Conservation (phyloP, 2,113 vertebrate genomes). For the Tretioscincus oriximinensis region DNA sequence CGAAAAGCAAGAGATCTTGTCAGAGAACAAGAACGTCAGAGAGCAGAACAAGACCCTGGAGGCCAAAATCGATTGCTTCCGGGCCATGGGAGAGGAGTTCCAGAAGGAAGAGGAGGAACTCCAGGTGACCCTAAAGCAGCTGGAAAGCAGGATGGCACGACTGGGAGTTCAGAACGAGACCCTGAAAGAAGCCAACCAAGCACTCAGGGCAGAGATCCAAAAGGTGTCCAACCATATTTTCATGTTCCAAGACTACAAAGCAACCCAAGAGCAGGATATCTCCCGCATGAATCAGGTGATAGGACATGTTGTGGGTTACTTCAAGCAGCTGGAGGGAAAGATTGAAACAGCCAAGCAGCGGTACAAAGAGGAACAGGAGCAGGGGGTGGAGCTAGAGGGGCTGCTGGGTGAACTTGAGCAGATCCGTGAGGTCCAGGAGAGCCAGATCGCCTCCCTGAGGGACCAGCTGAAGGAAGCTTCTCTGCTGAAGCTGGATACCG, state of each 20-base stretch:
- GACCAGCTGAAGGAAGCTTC: conserved; percentile 17
- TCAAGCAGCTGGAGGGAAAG: neutral
- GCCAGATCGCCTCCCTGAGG: conserved; percentile 11
- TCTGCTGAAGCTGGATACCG: conserved; percentile 24
- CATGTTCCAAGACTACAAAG: fast-evolving
- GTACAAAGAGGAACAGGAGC: neutral
- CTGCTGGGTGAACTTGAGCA: conserved; percentile 9
- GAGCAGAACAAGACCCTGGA: neutral
- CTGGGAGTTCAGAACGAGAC: fast-evolving
- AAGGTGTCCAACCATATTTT: neutral
- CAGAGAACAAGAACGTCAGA: neutral
- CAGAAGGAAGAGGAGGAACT: conserved; percentile 3
- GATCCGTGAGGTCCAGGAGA: conserved; percentile 25
- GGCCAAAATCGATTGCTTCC: neutral
- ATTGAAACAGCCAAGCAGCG: neutral
- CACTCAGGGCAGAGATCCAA: neutral
- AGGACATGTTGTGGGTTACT: neutral
- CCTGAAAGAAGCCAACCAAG: neutral
- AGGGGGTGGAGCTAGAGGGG: neutral
- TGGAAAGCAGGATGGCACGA: conserved; percentile 2
- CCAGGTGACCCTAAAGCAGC: neutral
- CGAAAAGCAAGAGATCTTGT: neutral
- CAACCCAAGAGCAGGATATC: conserved; percentile 16
- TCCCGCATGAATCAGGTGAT: neutral
- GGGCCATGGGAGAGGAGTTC: neutral